Evolutionary conservation across 1,140 invertebrate genomes (phyloP).

Genomic region (Drosophila ficusphila): DNA sequence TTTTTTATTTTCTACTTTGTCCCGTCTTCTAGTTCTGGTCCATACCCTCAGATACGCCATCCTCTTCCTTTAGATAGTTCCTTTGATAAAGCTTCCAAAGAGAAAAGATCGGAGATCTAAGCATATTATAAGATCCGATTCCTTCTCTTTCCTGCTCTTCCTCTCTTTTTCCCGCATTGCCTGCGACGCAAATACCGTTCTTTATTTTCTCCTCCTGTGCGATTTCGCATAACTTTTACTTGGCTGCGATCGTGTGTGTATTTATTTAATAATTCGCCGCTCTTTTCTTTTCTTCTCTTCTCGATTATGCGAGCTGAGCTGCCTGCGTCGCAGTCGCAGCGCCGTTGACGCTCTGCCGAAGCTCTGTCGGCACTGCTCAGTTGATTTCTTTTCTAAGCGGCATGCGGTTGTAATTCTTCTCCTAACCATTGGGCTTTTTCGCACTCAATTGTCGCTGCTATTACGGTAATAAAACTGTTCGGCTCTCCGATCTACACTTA

Average conservation of each 20-base stretch:
- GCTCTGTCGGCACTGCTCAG: constrained; percentile 44
- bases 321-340: constrained; percentile 45
- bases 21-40: constrained; percentile 44
- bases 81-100: constrained; percentile 15
- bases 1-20: constrained; percentile 10
- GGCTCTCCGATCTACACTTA: constrained; percentile 7
- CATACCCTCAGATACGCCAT: not conserved
- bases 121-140: constrained; percentile 4
- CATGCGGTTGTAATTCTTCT: constrained; percentile 78
- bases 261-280: constrained; percentile 77
- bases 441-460: constrained; percentile 48
- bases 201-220: constrained; percentile 51
- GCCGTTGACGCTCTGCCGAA: constrained; percentile 22
- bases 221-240: constrained; percentile 68
- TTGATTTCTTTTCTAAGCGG: constrained; percentile 84
- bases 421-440: constrained; percentile 71
- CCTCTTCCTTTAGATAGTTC: constrained; percentile 8
- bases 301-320: constrained; percentile 65
- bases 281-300: constrained; percentile 51
- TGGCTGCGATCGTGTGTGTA: constrained; percentile 44
- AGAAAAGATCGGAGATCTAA: constrained; percentile 18
- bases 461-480: constrained; percentile 32
- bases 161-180: constrained; percentile 27
- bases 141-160: constrained; percentile 28
- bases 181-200: constrained; percentile 80